Evolutionary conservation across 2,888 invertebrate genomes (phyloP).

Genomic region (Pristionchus exspectatus): DNA sequence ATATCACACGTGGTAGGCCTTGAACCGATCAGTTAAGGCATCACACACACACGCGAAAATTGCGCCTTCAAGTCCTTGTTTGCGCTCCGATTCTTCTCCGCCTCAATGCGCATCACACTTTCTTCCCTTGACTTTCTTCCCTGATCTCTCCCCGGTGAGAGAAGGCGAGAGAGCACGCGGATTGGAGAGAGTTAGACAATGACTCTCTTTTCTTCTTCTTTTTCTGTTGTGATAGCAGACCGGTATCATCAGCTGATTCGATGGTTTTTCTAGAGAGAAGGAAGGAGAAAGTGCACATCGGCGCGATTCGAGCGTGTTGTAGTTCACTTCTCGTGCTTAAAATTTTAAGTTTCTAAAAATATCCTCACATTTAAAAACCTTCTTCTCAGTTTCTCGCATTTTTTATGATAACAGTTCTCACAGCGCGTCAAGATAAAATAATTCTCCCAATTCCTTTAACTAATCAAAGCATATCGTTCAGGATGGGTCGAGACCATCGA

Average conservation of each 20-base stretch:
- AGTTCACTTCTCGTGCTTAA: background rate
- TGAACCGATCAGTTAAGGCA: background rate
- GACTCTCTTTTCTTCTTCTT: background rate
- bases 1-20: background rate
- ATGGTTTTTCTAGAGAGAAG: background rate
- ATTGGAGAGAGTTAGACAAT: background rate
- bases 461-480: background rate
- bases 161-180: background rate
- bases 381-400: too few species aligned
- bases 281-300: background rate
- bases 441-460: too few species aligned
- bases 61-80: background rate
- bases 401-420: too few species aligned
- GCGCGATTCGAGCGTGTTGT: background rate
- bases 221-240: conserved; percentile 18
- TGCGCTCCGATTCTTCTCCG: conserved; percentile 7
- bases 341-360: too few species aligned
- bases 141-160: background rate
- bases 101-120: conserved; percentile 23
- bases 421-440: too few species aligned
- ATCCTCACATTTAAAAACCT: too few species aligned
- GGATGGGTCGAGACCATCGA: conserved; percentile 36
- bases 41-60: background rate
- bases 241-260: conserved; percentile 36
- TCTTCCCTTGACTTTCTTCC: background rate